These are phyloP conservation scores for Escarpia spicata DNA, from an alignment of 2,888 invertebrate genomes.

Conservation along the genomic window DNA sequence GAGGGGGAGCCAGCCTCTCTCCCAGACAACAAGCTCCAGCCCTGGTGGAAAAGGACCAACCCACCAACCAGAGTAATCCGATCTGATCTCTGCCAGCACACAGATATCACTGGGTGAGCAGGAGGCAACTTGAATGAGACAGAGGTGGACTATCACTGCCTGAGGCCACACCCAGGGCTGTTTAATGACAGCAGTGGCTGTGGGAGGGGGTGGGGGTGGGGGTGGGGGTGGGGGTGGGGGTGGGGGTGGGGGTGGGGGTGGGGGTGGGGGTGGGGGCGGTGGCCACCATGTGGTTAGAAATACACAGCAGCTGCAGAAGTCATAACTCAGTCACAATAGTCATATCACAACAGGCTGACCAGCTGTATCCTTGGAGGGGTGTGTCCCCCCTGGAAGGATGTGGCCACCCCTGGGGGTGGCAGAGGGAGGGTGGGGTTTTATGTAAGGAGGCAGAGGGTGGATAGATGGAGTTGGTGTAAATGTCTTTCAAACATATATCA, in stretches of 20 bases:
- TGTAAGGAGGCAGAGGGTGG: background rate
- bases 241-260: background rate
- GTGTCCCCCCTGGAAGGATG: background rate
- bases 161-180: background rate
- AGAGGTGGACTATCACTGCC: background rate
- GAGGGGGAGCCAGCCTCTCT: background rate
- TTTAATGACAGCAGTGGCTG: background rate
- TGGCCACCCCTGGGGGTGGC: background rate
- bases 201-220: background rate
- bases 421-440: background rate
- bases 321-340: constrained; percentile 6
- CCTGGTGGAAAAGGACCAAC: background rate
- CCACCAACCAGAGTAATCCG: background rate
- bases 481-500: background rate
- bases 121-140: background rate
- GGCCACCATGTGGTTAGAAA: background rate
- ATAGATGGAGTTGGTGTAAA: background rate
- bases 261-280: background rate
- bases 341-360: background rate
- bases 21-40: background rate
- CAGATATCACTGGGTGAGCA: background rate
- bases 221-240: background rate
- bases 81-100: background rate
- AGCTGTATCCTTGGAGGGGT: background rate
- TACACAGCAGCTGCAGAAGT: background rate